Base-by-base conservation (phyloP, 2,888 invertebrate genomes). In the Desoria tigrina region DNA sequence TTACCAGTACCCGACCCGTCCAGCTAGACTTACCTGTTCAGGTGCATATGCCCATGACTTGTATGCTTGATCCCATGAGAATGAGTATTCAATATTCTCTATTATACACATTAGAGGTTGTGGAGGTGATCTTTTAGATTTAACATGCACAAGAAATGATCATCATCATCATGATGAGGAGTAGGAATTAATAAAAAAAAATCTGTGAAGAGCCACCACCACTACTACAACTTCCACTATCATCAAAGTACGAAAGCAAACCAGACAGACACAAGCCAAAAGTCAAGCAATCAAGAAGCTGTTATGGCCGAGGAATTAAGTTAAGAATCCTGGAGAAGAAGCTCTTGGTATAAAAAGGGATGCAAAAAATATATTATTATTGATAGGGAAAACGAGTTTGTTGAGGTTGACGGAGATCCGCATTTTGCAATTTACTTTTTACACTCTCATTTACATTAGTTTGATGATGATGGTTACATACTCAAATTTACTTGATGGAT, bases 321-420 rank as follows among this genome's bases (percentile, higher is more conserved):
- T 39, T 39, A 11, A 11, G 16, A 39, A 39, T 45, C 4, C 21
- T 21, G 21, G 45, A 45, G 45, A 45, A 45, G 45, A 45, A 45
- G 45, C 16, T 45, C 4, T 9, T 6, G 45, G 45, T 9, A 18
- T 45, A 16, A 45, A n/a, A 18, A n/a, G 45, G 24, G 32, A 59
- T 11, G 24, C 6, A 32, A 27, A 26, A 21, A 49, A 49, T 14
- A 42, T 23, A 37, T 42, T 56, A 63, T 51, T 58, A 61, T 61
- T 63, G 67, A 67, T 63, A 67, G 68, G 56, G 64, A 68, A 68
- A 68, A 68, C 68, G 57, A 68, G 63, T 57, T 39, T 24, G 27
- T 42, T 65, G 42, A 60, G 51, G n/a, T 39, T 45, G 42, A 51
- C 50, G 18, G 54, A 61, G 56, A 65, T 65, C 61, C 61, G 61